A percentile compares a stretch with the other conserved stretches of the same genome.
These are phyloP conservation scores for Neoseiulus cucumeris DNA, from an alignment of 1,140 invertebrate genomes.

Conservation along the genomic window DNA sequence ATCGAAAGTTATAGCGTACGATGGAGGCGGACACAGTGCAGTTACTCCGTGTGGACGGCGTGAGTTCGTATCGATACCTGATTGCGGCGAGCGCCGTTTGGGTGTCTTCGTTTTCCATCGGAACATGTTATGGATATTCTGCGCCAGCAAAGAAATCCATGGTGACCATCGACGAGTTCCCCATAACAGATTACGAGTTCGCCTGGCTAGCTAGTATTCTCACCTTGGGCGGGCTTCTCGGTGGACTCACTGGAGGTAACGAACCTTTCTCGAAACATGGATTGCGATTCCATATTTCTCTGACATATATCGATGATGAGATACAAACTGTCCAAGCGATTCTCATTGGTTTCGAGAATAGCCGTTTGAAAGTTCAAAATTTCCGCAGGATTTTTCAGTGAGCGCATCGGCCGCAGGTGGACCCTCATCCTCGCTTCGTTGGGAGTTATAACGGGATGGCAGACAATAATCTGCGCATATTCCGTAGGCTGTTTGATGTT, in stretches of 20 bases:
- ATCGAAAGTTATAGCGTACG: neutral
- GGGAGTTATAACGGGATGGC: neutral
- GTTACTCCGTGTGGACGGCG: neutral
- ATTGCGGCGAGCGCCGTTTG: neutral
- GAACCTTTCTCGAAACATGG: neutral
- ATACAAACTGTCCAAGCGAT: neutral
- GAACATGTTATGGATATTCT: conserved; percentile 4
- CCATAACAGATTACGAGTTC: neutral
- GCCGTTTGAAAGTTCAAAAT: no score
- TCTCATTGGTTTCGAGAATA: no score
- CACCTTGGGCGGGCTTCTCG: neutral
- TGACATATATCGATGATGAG: no score
- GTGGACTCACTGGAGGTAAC: conserved; percentile 2
- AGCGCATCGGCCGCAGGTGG: neutral
- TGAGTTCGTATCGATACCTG: neutral
- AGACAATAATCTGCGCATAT: conserved; percentile 7
- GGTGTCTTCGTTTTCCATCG: neutral
- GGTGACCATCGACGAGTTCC: neutral
- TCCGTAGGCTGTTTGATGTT: neutral
- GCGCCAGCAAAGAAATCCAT: conserved; percentile 1
- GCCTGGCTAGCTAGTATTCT: neutral
- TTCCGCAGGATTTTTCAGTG: neutral
- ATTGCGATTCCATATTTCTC: no score
- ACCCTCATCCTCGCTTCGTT: neutral
- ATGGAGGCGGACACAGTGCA: neutral